Base-by-base conservation (phyloP, 2,113 vertebrate genomes). In the Opisthocomus hoazin region DNA sequence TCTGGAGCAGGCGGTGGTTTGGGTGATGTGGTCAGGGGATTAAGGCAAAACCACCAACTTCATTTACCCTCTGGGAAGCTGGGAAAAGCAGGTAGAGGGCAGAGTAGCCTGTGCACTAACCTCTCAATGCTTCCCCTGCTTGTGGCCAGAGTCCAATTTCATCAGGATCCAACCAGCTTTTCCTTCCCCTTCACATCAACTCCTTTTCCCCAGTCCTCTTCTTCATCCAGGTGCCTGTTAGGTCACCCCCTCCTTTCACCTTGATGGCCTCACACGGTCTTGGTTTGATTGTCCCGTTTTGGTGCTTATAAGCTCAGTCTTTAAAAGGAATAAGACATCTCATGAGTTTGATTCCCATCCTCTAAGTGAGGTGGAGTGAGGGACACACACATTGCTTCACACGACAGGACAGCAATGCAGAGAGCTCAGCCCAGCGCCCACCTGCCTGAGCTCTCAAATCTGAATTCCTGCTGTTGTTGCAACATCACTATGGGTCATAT, bases 371-470 rank as follows among this genome's bases (percentile, higher is more conserved):
- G 15, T 21, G 45, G 24, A 29, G 11, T n/a, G 57, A 80, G 29
- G 73, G 43, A 26, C 24, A 5, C 17, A 12, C 1, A 2, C 15
- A 1, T 20, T 4, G 6, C 15, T 27, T 39, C 37, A 7, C 2
- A 0, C 9, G 12, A 32, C 23, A 37, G 63, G 30, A 45, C 8
- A 75, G 58, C n/a, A 8, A 5, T 1, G 2, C 24, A 45, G 36
- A 68, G 75, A 46, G 41, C 26, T 63, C 70, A 73, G 65, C 60
- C 68, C 60, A 69, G 41, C 58, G 51, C 39, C 12, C 39, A 37
- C 56, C 56, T 24, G 10, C 65, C 57, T 3, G 9, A 37, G 23
- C 56, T 43, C 45, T 60, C 58, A 20, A 5, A 18, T 23, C n/a
- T 10, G 11, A 54, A 60, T 41, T 48, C 69, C 69, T 65, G n/a